phyloP scores from a whole-genome alignment of 2,113 vertebrate species.

The Prietella phreatophila region DNA sequence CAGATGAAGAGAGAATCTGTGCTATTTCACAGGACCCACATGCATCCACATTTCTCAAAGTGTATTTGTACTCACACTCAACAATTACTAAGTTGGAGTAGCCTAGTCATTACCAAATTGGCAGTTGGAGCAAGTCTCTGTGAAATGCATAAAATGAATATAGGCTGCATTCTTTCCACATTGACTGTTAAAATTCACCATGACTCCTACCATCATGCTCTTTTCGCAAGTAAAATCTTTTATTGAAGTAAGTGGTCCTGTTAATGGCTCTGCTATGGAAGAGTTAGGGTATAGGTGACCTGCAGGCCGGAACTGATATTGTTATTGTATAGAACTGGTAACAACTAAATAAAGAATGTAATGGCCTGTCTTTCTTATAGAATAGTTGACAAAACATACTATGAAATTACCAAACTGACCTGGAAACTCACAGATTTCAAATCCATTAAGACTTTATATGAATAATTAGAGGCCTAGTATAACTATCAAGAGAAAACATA shows the following conservation, averaged over 20 bases:
- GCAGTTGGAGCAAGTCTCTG: constrained; percentile 1
- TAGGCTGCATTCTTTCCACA: constrained; percentile 42
- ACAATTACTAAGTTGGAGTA: not conserved
- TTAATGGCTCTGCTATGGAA: constrained; percentile 1
- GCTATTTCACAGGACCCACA: constrained; percentile 40
- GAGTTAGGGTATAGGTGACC: constrained; percentile 15
- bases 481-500: not conserved
- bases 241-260: constrained; percentile 28
- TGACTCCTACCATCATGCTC: constrained; percentile 10
- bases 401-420: not conserved
- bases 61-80: not conserved
- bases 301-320: constrained; percentile 7
- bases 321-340: constrained; percentile 19
- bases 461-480: not conserved
- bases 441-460: not conserved
- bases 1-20: constrained; percentile 48
- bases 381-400: constrained; percentile 10
- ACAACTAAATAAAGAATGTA: not conserved
- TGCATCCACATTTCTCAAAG: constrained; percentile 23
- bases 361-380: constrained; percentile 15
- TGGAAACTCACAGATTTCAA: not conserved
- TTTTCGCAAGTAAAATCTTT: constrained; percentile 28
- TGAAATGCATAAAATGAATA: constrained; percentile 31
- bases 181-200: constrained; percentile 28
- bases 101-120: constrained; percentile 29